Conservation (phyloP, 2,888 invertebrate species). For the Leptogaster cylindrica region DNA sequence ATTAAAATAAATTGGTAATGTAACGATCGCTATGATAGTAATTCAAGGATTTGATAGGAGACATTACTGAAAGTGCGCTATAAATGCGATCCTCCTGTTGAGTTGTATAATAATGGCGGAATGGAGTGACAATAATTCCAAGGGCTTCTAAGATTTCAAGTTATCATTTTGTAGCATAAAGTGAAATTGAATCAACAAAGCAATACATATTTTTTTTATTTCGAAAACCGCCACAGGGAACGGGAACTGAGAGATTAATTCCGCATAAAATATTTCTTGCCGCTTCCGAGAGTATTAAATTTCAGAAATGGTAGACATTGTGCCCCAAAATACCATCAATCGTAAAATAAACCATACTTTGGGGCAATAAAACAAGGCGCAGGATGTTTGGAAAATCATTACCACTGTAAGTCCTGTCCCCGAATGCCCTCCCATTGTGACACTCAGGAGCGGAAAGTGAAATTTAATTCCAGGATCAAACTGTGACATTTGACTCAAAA, state of each 20-base stretch:
- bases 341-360: background rate
- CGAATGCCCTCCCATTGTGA: background rate
- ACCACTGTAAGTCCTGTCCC: no score
- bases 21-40: no score
- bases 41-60: no score
- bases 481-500: no score
- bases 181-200: background rate
- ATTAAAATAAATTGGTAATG: no score
- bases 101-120: no score
- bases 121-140: no score
- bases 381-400: constrained; percentile 2
- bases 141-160: no score
- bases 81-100: no score
- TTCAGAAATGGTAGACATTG: background rate
- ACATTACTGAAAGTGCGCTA: no score
- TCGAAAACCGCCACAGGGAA: background rate
- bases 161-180: no score
- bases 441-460: background rate
- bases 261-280: background rate
- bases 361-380: background rate
- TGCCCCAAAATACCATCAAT: background rate
- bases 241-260: background rate
- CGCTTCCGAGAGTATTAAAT: background rate
- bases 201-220: constrained; percentile 7
- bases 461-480: background rate